These are phyloP conservation scores for Selene dorsalis DNA, from an alignment of 2,797 vertebrate species.

Conservation along the genomic window DNA sequence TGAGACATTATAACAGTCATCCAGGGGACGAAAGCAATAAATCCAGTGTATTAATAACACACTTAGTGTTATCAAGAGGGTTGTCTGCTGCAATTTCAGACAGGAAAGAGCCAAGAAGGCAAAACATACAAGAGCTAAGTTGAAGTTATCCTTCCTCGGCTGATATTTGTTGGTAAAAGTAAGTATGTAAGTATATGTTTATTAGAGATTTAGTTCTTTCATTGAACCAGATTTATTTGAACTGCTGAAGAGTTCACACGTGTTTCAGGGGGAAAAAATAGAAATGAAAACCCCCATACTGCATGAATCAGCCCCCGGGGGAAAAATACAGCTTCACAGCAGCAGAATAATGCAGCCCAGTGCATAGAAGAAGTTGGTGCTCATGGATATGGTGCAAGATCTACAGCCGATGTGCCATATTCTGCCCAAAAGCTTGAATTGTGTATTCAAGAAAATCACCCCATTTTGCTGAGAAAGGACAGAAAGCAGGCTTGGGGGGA, in stretches of 20 bases:
- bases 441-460: constrained; percentile 6
- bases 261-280: constrained; percentile 26
- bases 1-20: constrained; percentile 9
- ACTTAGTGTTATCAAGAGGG: constrained; percentile 17
- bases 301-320: constrained; percentile 43
- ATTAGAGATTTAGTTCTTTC: background rate
- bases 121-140: background rate
- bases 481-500: background rate
- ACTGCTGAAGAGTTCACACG: constrained; percentile 16
- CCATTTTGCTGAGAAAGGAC: constrained; percentile 14
- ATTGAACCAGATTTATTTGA: constrained; percentile 11
- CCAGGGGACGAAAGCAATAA: constrained; percentile 38
- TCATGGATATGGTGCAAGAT: constrained; percentile 11
- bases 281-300: constrained; percentile 29
- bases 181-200: background rate
- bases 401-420: constrained; percentile 24
- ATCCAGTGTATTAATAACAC: constrained; percentile 45
- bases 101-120: constrained; percentile 1
- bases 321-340: constrained; percentile 20
- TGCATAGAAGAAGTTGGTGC: constrained; percentile 21
- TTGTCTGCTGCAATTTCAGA: constrained; percentile 10
- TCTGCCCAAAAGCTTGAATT: constrained; percentile 3
- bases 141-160: background rate
- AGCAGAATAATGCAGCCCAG: constrained; percentile 35
- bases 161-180: background rate